Evolutionary conservation across 2,797 vertebrate species (phyloP).

Genomic region (Bufotes viridis): DNA sequence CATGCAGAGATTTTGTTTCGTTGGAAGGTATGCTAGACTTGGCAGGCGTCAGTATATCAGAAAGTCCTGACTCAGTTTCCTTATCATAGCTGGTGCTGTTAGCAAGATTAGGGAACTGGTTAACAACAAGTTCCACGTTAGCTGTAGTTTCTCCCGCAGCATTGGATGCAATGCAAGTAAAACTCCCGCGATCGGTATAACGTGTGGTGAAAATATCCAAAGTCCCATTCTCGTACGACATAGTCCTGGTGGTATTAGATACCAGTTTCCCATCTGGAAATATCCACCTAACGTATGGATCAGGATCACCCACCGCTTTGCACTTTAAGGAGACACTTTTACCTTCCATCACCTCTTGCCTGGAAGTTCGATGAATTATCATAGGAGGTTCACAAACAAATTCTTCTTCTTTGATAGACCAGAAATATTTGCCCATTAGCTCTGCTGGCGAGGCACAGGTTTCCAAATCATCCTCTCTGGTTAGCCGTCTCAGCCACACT

Average conservation of each 20-base stretch:
- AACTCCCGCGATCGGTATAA: conserved; percentile 83
- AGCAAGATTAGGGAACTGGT: conserved; percentile 81
- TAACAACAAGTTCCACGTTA: conserved; percentile 84
- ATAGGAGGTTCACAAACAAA: conserved; percentile 90
- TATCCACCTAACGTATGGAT: conserved; percentile 91
- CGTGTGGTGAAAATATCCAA: conserved; percentile 86
- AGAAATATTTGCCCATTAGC: conserved; percentile 89
- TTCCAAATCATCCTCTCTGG: conserved; percentile 88
- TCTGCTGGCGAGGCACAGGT: conserved; percentile 87
- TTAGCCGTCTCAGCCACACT: conserved; percentile 86
- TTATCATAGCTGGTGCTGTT: conserved; percentile 83
- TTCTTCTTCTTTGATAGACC: conserved; percentile 90
- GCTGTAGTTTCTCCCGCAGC: conserved; percentile 91
- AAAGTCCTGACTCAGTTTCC: conserved; percentile 79
- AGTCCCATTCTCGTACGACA: conserved; percentile 89
- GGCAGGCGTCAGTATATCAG: conserved; percentile 72
- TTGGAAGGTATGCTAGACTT: conserved; percentile 64
- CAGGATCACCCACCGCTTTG: conserved; percentile 90
- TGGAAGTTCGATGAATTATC: conserved; percentile 87
- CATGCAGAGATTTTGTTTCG: conserved; percentile 62
- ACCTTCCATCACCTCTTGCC: conserved; percentile 80
- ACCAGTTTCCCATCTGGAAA: conserved; percentile 88
- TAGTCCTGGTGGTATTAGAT: conserved; percentile 84
- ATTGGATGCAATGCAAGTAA: conserved; percentile 92
- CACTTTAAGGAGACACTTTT: conserved; percentile 87